These are phyloP conservation scores for Anseranas semipalmata DNA, from an alignment of 2,113 vertebrate species.

Conservation along the genomic window DNA sequence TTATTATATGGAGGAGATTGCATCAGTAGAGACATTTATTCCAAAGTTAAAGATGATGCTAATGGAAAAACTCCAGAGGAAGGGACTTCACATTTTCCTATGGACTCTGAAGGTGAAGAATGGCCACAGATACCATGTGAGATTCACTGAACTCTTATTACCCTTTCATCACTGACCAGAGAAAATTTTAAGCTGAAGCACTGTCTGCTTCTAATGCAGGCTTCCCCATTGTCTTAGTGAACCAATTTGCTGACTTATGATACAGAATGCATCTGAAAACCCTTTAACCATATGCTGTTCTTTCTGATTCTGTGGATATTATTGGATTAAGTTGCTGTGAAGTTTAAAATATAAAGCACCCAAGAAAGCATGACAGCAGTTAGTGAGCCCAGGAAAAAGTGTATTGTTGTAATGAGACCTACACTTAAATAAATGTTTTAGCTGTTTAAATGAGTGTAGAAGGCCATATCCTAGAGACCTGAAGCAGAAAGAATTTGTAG, in stretches of 20 bases:
- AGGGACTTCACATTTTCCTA: neutral
- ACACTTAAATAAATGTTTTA: neutral
- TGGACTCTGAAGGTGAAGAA: neutral
- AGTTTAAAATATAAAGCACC: neutral
- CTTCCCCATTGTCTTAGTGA: neutral
- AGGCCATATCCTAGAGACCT: neutral
- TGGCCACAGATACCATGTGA: neutral
- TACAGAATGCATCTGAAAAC: neutral
- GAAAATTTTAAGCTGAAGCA: neutral
- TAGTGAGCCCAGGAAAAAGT: neutral
- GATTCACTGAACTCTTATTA: neutral
- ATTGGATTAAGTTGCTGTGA: neutral
- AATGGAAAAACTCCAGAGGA: neutral
- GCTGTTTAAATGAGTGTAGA: neutral
- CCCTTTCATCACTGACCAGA: neutral
- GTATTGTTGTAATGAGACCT: neutral
- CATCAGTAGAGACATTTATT: neutral
- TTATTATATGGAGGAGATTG: neutral
- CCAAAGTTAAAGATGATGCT: neutral
- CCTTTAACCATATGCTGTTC: neutral
- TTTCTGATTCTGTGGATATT: neutral
- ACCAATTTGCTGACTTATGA: neutral
- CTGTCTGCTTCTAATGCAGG: neutral
- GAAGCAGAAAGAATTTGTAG: neutral
- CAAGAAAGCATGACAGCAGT: neutral